Evolutionary conservation across 64 coral and sea anemone genomes (phyloP).

Genomic region (Pachyseris speciosa): DNA sequence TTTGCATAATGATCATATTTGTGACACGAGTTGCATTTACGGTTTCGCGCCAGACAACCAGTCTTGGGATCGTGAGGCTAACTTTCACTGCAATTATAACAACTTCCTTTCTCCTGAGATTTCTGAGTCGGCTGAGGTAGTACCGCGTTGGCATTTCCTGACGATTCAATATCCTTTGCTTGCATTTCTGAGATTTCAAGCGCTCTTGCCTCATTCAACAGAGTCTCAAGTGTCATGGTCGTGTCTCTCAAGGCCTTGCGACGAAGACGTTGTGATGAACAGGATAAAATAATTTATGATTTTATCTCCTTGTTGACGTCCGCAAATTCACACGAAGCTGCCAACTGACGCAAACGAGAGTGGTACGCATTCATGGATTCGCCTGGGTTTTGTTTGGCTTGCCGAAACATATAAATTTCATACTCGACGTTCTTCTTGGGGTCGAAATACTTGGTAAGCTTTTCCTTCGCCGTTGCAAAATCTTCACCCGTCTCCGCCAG

Average conservation of each 20-base stretch:
- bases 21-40: slow-evolving; percentile 8
- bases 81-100: slow-evolving; percentile 12
- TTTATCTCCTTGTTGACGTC: slow-evolving; percentile 58
- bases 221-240: slow-evolving; percentile 25
- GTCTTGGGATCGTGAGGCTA: neutral
- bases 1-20: slow-evolving; percentile 1
- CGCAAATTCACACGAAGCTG: slow-evolving; percentile 45
- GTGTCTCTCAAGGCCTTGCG: too few species aligned
- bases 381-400: slow-evolving; percentile 63
- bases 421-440: too few species aligned
- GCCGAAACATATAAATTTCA: slow-evolving; percentile 67
- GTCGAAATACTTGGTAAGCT: slow-evolving; percentile 50
- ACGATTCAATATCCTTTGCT: slow-evolving; percentile 50
- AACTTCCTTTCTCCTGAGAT: neutral
- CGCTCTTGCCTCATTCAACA: slow-evolving; percentile 58
- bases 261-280: too few species aligned
- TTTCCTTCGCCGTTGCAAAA: slow-evolving; percentile 48
- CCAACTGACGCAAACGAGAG: slow-evolving; percentile 52
- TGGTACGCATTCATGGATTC: too few species aligned
- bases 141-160: slow-evolving; percentile 41
- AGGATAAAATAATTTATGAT: slow-evolving; percentile 39
- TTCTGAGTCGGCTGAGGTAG: neutral
- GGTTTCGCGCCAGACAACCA: neutral
- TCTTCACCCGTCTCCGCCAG: slow-evolving; percentile 68
- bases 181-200: slow-evolving; percentile 60